phyloP scores from a whole-genome alignment of 2,797 vertebrate species.

The Yasuhikotakia modesta region DNA sequence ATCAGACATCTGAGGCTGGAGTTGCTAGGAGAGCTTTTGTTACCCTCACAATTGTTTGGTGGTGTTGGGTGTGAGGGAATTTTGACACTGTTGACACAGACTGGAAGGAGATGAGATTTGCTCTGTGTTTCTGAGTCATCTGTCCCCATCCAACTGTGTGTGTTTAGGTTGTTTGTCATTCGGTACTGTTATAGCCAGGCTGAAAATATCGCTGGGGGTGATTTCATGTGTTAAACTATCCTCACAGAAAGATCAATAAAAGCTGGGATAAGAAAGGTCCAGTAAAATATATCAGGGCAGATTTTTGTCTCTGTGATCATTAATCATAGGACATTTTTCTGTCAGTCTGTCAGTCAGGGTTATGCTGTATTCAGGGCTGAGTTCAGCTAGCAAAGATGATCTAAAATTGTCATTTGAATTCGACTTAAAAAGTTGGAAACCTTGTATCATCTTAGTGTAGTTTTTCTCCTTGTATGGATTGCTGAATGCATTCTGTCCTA shows the following conservation, averaged over 20 bases:
- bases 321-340: slow-evolving; percentile 11
- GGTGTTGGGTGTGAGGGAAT: slow-evolving; percentile 17
- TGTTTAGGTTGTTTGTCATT: slow-evolving; percentile 44
- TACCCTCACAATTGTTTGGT: slow-evolving; percentile 15
- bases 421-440: no score
- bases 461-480: no score
- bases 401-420: no score
- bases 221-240: slow-evolving; percentile 22
- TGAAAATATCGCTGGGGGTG: slow-evolving; percentile 31
- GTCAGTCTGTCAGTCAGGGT: neutral
- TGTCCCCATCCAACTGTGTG: slow-evolving; percentile 30
- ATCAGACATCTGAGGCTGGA: slow-evolving; percentile 23
- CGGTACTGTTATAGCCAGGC: slow-evolving; percentile 10
- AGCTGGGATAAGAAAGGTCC: slow-evolving; percentile 24
- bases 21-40: slow-evolving; percentile 27
- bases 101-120: slow-evolving; percentile 35
- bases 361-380: no score
- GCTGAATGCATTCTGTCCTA: no score
- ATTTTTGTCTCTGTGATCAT: slow-evolving; percentile 7
- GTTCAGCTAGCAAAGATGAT: no score
- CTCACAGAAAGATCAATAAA: slow-evolving; percentile 36
- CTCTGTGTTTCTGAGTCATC: slow-evolving; percentile 32
- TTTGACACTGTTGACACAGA: slow-evolving; percentile 43
- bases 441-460: no score
- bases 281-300: slow-evolving; percentile 15